A percentile compares a stretch with the other conserved stretches of the same genome.
Evolutionary conservation across 1,140 invertebrate species (phyloP).

Genomic region (Octopus sinensis): DNA sequence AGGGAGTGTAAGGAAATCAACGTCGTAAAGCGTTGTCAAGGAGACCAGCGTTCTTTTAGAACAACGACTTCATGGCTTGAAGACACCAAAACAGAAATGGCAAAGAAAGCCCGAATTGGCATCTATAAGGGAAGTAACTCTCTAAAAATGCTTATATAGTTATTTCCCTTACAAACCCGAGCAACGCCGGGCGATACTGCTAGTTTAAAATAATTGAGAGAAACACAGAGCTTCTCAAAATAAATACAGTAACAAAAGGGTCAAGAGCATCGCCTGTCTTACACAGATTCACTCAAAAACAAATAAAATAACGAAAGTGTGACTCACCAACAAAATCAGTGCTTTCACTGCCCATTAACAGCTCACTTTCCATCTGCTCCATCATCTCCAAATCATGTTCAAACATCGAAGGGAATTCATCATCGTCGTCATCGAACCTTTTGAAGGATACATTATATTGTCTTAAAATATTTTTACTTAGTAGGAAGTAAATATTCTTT

Average conservation of each 20-base stretch:
- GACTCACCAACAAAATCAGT: not conserved
- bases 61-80: no score
- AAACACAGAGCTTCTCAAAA: not conserved
- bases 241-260: not conserved
- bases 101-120: no score
- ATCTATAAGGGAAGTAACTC: no score
- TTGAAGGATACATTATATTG: no score
- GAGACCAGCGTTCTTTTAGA: no score
- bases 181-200: not conserved
- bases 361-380: not conserved
- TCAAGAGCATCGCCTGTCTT: not conserved
- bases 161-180: not conserved
- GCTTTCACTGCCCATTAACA: not conserved
- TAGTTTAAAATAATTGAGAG: not conserved
- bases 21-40: no score
- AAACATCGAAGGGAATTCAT: not conserved
- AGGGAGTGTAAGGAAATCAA: no score
- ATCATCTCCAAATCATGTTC: not conserved
- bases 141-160: not conserved
- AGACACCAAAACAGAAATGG: no score
- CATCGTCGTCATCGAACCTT: slow-evolving; percentile 9
- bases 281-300: not conserved
- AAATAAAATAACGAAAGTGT: not conserved
- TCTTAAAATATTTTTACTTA: no score
- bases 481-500: no score